phyloP scores from a whole-genome alignment of 2,113 vertebrate species.

The Caretta caretta region DNA sequence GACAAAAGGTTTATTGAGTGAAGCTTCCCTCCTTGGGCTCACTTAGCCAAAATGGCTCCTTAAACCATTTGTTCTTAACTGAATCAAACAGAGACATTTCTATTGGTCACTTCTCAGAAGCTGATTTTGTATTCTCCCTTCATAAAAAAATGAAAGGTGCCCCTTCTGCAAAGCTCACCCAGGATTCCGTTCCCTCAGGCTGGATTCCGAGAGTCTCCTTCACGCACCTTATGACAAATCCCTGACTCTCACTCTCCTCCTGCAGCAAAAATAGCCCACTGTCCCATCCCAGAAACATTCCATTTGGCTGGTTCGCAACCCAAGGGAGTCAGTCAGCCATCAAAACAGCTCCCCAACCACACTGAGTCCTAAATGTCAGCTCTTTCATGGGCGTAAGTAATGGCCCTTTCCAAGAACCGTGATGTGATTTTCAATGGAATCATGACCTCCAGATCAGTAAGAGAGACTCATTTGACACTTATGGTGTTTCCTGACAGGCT shows the following conservation, averaged over 20 bases:
- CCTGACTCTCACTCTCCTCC: neutral
- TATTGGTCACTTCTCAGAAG: neutral
- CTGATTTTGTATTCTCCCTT: neutral
- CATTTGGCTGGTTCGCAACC: neutral
- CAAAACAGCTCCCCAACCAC: neutral
- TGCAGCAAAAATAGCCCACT: neutral
- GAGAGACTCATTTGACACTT: neutral
- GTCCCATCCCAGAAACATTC: neutral
- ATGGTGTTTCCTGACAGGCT: neutral
- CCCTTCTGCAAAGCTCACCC: neutral
- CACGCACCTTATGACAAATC: neutral
- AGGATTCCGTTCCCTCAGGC: neutral
- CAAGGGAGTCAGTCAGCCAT: neutral
- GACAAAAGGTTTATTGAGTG: too few species aligned
- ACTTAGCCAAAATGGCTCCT: neutral
- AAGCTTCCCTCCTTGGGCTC: too few species aligned
- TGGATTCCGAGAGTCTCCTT: neutral
- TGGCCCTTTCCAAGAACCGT: neutral
- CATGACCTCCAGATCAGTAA: neutral
- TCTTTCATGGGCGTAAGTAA: neutral
- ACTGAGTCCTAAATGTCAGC: neutral
- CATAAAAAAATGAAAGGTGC: neutral
- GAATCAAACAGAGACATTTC: neutral
- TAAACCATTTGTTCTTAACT: neutral
- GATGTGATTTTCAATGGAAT: neutral